phyloP scores from a whole-genome alignment of 2,888 invertebrate genomes.

The Pollenia griseotomentosa region DNA sequence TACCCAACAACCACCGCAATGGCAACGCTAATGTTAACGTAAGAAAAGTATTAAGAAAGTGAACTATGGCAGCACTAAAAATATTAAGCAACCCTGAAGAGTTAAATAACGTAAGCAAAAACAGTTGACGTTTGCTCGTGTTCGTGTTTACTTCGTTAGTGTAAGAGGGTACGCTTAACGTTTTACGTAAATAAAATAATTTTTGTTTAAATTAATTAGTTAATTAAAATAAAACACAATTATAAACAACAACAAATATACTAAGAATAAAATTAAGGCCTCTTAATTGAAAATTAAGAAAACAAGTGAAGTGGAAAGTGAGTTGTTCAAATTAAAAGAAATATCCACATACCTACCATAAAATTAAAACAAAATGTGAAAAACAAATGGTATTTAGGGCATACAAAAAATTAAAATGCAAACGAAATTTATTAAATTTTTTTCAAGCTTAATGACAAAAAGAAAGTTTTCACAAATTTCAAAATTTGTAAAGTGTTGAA shows the following conservation, averaged over 20 bases:
- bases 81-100: conserved; percentile 49
- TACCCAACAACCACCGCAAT: too few relatives aligned
- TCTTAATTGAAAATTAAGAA: conserved; percentile 4
- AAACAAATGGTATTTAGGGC: conserved; percentile 61
- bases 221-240: conserved; percentile 54
- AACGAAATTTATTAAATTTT: conserved; percentile 23
- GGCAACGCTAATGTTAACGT: too few relatives aligned
- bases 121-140: conserved; percentile 72
- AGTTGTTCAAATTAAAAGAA: not conserved
- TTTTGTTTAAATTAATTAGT: conserved; percentile 39
- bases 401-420: conserved; percentile 36
- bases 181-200: conserved; percentile 35
- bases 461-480: conserved; percentile 36
- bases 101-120: conserved; percentile 47
- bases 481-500: not conserved
- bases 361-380: conserved; percentile 50
- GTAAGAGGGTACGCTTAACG: not conserved
- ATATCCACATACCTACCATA: conserved; percentile 10
- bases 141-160: conserved; percentile 64
- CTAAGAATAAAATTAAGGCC: conserved; percentile 32
- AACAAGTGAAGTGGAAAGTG: conserved; percentile 31
- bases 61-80: not conserved
- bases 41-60: too few relatives aligned
- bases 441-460: conserved; percentile 22
- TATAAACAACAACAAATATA: conserved; percentile 46